These are phyloP conservation scores for Helicolenus hilgendorfi DNA, from an alignment of 2,797 vertebrate species.

Conservation along the genomic window DNA sequence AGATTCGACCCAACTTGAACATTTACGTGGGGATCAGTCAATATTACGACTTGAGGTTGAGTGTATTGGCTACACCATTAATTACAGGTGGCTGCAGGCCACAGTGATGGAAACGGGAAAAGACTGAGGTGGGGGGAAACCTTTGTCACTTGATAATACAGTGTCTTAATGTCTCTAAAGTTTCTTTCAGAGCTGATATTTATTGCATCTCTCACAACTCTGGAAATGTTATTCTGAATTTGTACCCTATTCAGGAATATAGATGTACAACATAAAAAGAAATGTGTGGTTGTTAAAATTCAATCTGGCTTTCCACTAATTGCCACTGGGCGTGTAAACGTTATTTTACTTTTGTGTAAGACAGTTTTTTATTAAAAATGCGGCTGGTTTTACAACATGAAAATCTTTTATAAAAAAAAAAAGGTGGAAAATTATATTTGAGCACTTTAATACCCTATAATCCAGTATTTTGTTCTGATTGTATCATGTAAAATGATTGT, in stretches of 20 bases:
- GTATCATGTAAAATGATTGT: constrained; percentile 83
- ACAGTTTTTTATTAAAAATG: constrained; percentile 12
- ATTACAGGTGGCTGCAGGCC: constrained; percentile 23
- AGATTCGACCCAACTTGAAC: background rate
- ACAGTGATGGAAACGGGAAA: constrained; percentile 18
- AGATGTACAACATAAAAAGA: background rate
- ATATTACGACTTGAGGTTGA: constrained; percentile 12
- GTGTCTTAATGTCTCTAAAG: background rate
- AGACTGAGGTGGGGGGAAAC: constrained; percentile 5
- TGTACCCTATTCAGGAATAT: background rate
- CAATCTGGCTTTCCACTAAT: constrained; percentile 13
- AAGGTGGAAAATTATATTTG: constrained; percentile 69
- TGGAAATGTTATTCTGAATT: background rate
- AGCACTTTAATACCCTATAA: constrained; percentile 85
- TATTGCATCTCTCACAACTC: background rate
- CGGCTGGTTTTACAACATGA: constrained; percentile 5
- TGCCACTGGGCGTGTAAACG: constrained; percentile 1
- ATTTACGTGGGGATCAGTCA: constrained; percentile 4
- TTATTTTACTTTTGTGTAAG: constrained; percentile 19
- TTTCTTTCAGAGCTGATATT: background rate
- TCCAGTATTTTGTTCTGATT: constrained; percentile 81
- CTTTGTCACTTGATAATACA: constrained; percentile 9
- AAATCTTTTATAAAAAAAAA: constrained; percentile 32
- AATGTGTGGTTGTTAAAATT: background rate
- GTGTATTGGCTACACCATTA: background rate